These are phyloP conservation scores for Hyppa rectilinea DNA, from an alignment of 2,888 invertebrate genomes.

Conservation along the genomic window DNA sequence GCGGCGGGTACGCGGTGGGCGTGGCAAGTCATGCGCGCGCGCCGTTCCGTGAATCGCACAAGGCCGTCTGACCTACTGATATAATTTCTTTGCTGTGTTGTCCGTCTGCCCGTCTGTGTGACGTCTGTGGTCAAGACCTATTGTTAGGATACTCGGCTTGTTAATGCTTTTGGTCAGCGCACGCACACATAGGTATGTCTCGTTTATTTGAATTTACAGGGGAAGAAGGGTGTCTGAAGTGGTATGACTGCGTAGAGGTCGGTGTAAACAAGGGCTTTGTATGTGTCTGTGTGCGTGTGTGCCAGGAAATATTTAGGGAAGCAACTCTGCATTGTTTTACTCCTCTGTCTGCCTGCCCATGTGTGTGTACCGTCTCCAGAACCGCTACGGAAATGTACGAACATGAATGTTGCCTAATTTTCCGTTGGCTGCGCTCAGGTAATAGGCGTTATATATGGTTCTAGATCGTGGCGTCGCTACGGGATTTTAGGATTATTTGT, in stretches of 20 bases:
- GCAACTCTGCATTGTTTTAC: not conserved
- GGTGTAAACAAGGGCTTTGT: not conserved
- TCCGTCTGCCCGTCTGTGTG: constrained; percentile 63
- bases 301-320: constrained; percentile 5
- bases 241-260: not conserved
- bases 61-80: constrained; percentile 83
- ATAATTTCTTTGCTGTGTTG: constrained; percentile 72
- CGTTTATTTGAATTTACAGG: constrained; percentile 3
- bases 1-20: constrained; percentile 67
- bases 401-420: constrained; percentile 48
- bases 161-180: not conserved
- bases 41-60: constrained; percentile 80
- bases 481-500: constrained; percentile 41
- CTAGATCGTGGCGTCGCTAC: constrained; percentile 37
- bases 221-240: constrained; percentile 1
- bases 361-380: constrained; percentile 30
- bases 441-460: constrained; percentile 49
- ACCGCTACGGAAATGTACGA: constrained; percentile 47
- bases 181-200: constrained; percentile 26
- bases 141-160: constrained; percentile 8
- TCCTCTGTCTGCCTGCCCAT: not conserved
- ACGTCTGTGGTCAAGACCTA: constrained; percentile 54
- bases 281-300: constrained; percentile 31
- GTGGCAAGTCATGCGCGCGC: constrained; percentile 77
- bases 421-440: constrained; percentile 54